Base-by-base conservation (phyloP, 2,888 invertebrate species). In the Drosophila kambysellisi region DNA sequence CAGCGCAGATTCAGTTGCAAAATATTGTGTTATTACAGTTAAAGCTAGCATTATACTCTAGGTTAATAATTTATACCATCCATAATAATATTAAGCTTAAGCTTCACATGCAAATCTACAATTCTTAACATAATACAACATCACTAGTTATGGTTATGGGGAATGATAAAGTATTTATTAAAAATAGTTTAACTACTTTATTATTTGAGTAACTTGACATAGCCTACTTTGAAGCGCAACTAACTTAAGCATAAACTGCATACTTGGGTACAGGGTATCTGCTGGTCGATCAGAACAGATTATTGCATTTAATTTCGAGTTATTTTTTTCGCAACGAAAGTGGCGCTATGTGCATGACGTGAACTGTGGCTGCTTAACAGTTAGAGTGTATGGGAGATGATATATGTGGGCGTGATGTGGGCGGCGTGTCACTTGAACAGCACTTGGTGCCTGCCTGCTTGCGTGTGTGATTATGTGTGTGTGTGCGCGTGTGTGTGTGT, bases 341-440 rank as follows among this genome's bases (percentile, higher is more conserved):
- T 85, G 84, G 86, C 88, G 88, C 88, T 88, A 84, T 76, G 58
- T 79, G 68, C 65, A 82, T 84, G 88, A 84, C 69, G 67, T 84
- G 83, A 67, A 72, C 73, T 74, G 81, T 87, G 62, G 58, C 37
- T 58, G 65, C 64, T 61, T 61, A 70, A 57, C 67, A 58, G 69
- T 65, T 43, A 11, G 39, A 50, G 15, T 46, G 39, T 59, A 51
- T 63, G 69, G 50, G 66, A 63, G 71, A 59, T 70, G 50, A 67
- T 66, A 33, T 30, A 71, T 65, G 76, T 76, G 72, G 79, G 79
- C 70, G 79, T 57, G 32, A 62, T 68, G 78, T 74, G 62, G 69
- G 66, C 68, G 66, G 51, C 48, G 41, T 69, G 79, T 67, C 69
- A 63, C 59, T 65, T 73, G 63, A 76, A 76, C 64, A 54, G 39